phyloP scores from a whole-genome alignment of 2,113 vertebrate species.

The Naja naja region DNA sequence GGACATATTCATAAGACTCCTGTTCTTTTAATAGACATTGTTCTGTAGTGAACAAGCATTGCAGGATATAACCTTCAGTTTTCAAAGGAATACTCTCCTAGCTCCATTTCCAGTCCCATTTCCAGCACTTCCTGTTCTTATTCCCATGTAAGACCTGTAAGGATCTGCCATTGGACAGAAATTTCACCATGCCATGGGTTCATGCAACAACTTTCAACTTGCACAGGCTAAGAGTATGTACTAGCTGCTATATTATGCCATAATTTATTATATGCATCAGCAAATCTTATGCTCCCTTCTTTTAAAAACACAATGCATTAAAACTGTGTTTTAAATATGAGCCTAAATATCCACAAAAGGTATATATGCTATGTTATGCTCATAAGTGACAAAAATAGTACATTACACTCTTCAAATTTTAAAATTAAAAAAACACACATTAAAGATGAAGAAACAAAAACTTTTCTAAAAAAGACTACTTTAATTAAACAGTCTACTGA shows the following conservation, averaged over 20 bases:
- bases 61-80: neutral
- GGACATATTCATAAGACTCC: neutral
- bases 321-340: neutral
- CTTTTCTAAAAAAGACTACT: neutral
- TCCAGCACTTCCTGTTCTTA: neutral
- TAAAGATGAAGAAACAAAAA: neutral
- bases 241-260: neutral
- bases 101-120: neutral
- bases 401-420: neutral
- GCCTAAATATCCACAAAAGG: neutral
- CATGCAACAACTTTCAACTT: neutral
- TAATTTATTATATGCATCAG: neutral
- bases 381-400: neutral
- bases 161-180: neutral
- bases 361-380: neutral
- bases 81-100: neutral
- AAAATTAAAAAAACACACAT: conserved; percentile 10
- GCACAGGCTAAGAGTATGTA: neutral
- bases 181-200: neutral
- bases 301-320: neutral
- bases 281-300: neutral
- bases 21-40: neutral
- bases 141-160: neutral
- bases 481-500: conserved; percentile 13
- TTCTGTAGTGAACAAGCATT: neutral